A percentile compares a stretch with the other conserved stretches of the same genome.
These are phyloP conservation scores for Myotis daubentonii DNA, from an alignment of 2,797 vertebrate species.

Conservation along the genomic window DNA sequence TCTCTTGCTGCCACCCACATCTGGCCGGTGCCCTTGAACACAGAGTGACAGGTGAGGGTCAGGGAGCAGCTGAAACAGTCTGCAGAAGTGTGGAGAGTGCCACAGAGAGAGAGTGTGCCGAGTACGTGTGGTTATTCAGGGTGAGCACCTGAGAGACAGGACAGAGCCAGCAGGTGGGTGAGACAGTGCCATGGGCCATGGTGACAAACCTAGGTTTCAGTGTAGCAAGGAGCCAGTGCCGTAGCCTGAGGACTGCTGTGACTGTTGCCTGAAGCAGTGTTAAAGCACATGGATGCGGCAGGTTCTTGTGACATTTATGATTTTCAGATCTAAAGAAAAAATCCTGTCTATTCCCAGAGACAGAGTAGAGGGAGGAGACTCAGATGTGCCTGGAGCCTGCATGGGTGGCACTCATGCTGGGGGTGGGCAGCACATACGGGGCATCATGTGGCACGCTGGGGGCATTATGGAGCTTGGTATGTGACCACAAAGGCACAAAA, in stretches of 20 bases:
- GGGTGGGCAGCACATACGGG: background rate
- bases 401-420: background rate
- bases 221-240: background rate
- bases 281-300: rapidly evolving
- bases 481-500: no score
- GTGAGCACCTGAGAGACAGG: background rate
- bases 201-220: background rate
- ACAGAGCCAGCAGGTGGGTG: background rate
- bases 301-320: rapidly evolving
- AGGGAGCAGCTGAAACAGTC: rapidly evolving
- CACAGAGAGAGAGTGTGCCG: background rate
- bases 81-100: background rate
- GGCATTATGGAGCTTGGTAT: background rate
- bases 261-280: no score
- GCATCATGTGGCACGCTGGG: rapidly evolving
- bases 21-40: background rate
- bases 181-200: background rate
- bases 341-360: background rate
- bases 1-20: no score
- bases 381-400: rapidly evolving
- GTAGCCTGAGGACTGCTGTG: background rate
- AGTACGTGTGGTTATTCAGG: background rate
- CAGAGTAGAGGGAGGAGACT: background rate
- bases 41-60: background rate
- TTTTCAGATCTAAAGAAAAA: no score